These are phyloP conservation scores for Tribolium madens DNA, from an alignment of 1,140 invertebrate genomes.

Conservation along the genomic window DNA sequence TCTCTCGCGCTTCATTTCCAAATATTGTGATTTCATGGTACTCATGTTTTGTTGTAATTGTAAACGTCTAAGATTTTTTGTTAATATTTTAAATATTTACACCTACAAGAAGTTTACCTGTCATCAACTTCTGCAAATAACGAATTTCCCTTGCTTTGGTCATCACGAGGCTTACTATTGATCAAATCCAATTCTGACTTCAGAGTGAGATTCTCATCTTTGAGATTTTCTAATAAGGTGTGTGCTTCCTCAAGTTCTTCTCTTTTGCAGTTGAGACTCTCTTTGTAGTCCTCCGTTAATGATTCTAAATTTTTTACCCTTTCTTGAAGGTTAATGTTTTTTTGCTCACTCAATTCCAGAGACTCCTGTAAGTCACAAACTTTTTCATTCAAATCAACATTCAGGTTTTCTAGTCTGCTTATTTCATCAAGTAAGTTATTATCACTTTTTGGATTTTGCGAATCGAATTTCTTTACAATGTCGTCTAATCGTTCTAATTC, in stretches of 20 bases:
- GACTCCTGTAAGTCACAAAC: not conserved
- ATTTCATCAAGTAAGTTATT: not conserved
- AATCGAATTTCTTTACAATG: not conserved
- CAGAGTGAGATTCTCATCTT: conserved; percentile 53
- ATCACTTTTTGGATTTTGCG: not conserved
- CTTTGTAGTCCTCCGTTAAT: conserved; percentile 47
- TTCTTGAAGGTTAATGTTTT: not conserved
- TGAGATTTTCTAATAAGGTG: conserved; percentile 49
- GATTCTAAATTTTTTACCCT: not conserved
- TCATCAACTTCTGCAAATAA: conserved; percentile 62
- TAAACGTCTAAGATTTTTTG: conserved; percentile 45
- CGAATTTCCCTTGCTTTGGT: conserved; percentile 58
- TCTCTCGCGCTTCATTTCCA: conserved; percentile 21
- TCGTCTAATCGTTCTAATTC: not conserved
- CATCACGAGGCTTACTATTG: conserved; percentile 54
- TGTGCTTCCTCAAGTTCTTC: conserved; percentile 53
- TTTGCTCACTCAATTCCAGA: not conserved
- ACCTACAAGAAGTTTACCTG: too few relatives aligned
- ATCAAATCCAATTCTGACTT: conserved; percentile 54
- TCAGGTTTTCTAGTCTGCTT: not conserved
- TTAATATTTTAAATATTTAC: too few relatives aligned
- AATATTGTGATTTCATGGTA: conserved; percentile 17
- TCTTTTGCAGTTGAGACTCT: conserved; percentile 50
- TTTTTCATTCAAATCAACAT: not conserved
- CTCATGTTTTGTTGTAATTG: conserved; percentile 49